phyloP scores from a whole-genome alignment of 2,113 vertebrate species.

The Eulemur macaco region DNA sequence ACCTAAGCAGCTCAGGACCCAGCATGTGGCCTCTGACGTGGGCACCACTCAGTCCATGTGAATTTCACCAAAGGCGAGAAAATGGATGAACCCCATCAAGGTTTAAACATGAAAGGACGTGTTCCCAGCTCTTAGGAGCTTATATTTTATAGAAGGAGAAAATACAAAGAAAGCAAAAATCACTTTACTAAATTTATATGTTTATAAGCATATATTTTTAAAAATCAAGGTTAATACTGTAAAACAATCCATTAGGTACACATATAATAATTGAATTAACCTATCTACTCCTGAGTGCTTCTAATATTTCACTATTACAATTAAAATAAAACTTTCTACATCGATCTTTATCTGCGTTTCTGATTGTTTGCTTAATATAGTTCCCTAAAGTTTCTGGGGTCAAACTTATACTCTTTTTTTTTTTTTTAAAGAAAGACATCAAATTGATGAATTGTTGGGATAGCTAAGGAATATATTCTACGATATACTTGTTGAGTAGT shows the following conservation, averaged over 20 bases:
- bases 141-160: neutral
- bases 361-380: neutral
- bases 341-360: neutral
- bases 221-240: neutral
- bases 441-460: no score
- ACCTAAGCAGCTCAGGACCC: neutral
- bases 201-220: neutral
- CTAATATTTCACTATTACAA: neutral
- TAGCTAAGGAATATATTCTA: neutral
- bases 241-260: neutral
- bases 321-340: neutral
- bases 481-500: neutral
- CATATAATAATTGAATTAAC: neutral
- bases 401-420: neutral
- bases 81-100: neutral
- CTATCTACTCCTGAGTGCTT: neutral
- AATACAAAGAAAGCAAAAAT: neutral
- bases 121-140: neutral
- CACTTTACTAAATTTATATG: neutral
- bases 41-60: neutral
- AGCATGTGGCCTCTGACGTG: rapidly evolving
- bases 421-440: neutral
- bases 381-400: neutral
- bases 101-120: neutral
- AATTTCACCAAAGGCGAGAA: neutral